Percentiles rank a stretch among this genome's conserved stretches.
Conservation (phyloP, 2,113 vertebrate species). For the Dicentrarchus labrax region DNA sequence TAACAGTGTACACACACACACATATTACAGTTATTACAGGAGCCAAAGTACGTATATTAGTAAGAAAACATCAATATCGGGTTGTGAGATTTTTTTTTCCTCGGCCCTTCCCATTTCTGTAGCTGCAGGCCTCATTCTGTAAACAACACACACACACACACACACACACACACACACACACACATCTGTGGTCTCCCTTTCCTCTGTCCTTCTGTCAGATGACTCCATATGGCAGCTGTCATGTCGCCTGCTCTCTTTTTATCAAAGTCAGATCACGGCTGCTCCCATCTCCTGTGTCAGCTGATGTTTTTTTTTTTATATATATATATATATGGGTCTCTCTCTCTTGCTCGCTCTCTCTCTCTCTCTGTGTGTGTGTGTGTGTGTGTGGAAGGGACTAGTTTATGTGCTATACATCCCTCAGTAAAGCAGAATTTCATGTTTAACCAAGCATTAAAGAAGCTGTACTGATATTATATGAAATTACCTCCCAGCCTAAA, state of each 20-base stretch:
- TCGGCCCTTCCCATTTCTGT: conserved; percentile 1
- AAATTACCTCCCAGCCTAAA: background rate
- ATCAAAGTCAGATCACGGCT: conserved; percentile 63
- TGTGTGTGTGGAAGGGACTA: background rate
- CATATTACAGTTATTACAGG: no score
- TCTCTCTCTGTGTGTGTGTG: conserved; percentile 7
- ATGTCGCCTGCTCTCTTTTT: conserved; percentile 48
- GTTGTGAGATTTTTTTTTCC: conserved; percentile 5
- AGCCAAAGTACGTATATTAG: no score
- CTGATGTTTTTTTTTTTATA: conserved; percentile 53
- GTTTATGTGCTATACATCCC: background rate
- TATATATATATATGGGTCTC: background rate
- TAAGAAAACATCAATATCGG: background rate
- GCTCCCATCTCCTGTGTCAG: conserved; percentile 54
- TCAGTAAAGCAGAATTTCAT: conserved; percentile 24
- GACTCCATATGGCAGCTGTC: conserved; percentile 71
- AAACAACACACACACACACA: conserved; percentile 38
- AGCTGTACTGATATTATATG: background rate
- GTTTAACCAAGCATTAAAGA: conserved; percentile 33
- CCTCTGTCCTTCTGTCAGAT: conserved; percentile 57
- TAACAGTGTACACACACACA: no score
- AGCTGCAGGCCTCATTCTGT: conserved; percentile 50
- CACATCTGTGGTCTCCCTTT: conserved; percentile 29
- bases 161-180: conserved; percentile 31
- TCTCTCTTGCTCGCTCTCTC: no score